Percentiles rank a stretch among this genome's conserved stretches.
Evolutionary conservation across 1,140 invertebrate genomes (phyloP).

Genomic region (Ooceraea biroi): DNA sequence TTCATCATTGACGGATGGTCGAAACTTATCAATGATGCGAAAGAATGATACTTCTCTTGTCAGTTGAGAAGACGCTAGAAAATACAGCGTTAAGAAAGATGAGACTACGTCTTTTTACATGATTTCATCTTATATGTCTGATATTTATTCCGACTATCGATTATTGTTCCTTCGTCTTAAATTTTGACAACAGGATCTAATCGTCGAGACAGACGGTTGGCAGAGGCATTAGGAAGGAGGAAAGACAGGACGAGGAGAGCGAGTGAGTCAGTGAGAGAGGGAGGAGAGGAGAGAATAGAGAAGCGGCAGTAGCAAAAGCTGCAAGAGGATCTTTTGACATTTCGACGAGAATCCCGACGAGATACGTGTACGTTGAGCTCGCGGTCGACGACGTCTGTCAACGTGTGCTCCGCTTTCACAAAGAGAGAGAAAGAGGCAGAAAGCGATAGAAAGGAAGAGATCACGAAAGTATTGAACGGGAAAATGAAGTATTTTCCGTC

Average conservation of each 20-base stretch:
- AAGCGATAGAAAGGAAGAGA: neutral
- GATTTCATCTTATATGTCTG: no score
- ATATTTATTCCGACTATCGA: neutral
- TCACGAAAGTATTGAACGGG: constrained; percentile 31
- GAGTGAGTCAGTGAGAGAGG: neutral
- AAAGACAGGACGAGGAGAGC: constrained; percentile 27
- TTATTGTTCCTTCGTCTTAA: neutral
- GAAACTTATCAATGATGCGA: constrained; percentile 22
- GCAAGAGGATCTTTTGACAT: constrained; percentile 60
- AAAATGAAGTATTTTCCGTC: constrained; percentile 47
- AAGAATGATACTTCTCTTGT: constrained; percentile 25
- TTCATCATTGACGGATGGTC: constrained; percentile 35
- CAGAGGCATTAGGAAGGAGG: constrained; percentile 16
- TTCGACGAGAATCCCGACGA: constrained; percentile 57
- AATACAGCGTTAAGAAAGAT: no score
- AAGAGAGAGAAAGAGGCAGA: no score
- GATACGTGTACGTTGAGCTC: constrained; percentile 41
- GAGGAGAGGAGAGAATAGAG: neutral
- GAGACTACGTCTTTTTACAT: no score
- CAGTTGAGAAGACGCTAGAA: no score
- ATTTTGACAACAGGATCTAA: neutral
- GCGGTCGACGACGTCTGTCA: constrained; percentile 51
- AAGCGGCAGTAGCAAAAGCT: constrained; percentile 32
- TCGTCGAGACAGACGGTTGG: neutral
- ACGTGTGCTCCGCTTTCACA: constrained; percentile 12